Conservation (phyloP, 1,140 invertebrate genomes). For the Papilio polytes region DNA sequence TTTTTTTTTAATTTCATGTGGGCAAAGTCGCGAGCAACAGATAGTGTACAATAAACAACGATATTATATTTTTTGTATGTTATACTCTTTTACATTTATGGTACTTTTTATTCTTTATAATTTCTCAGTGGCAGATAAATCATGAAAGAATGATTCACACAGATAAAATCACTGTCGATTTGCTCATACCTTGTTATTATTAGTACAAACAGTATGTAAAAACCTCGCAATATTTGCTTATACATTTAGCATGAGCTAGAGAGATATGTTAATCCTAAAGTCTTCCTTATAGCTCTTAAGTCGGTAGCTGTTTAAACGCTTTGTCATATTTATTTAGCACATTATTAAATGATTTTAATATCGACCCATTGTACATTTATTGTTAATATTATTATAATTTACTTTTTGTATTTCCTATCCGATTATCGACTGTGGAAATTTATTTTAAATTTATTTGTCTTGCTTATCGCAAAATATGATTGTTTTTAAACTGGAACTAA, state of each 20-base stretch:
- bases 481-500: neutral
- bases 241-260: conserved; percentile 16
- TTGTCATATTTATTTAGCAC: conserved; percentile 20
- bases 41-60: neutral
- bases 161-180: neutral
- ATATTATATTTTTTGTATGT: no score
- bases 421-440: neutral
- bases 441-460: neutral
- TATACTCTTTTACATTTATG: no score
- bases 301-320: neutral
- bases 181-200: neutral
- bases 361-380: neutral
- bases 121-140: neutral
- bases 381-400: neutral
- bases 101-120: neutral
- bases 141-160: neutral
- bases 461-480: neutral
- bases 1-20: no score
- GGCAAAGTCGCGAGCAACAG: no score
- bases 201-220: neutral
- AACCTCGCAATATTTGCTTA: neutral
- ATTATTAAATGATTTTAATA: neutral
- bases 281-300: conserved; percentile 15
- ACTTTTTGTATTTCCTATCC: neutral
- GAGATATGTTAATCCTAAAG: neutral